phyloP scores from a whole-genome alignment of 2,888 invertebrate species.

The Lepidocyrtinus sp. region DNA sequence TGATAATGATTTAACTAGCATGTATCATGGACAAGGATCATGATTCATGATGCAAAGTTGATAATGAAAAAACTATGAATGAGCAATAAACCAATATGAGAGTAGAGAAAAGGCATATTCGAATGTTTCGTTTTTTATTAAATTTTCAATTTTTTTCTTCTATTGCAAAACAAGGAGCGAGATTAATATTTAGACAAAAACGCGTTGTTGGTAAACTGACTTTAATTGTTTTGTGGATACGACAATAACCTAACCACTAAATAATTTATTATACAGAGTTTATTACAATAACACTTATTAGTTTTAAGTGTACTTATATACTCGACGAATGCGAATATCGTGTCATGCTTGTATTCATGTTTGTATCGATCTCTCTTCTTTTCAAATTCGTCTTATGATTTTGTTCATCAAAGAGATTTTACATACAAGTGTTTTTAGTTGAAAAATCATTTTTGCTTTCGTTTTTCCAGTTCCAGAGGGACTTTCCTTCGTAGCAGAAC shows the following conservation, averaged over 20 bases:
- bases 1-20: too few relatives aligned
- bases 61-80: too few relatives aligned
- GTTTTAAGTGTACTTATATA: conserved; percentile 56
- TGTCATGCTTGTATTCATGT: conserved; percentile 43
- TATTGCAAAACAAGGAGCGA: conserved; percentile 69
- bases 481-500: background rate
- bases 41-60: too few relatives aligned
- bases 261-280: conserved; percentile 57
- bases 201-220: conserved; percentile 61
- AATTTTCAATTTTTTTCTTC: conserved; percentile 66
- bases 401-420: conserved; percentile 1
- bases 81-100: too few relatives aligned
- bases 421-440: background rate
- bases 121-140: conserved; percentile 69
- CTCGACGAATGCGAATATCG: conserved; percentile 45
- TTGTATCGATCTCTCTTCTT: background rate
- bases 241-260: conserved; percentile 36
- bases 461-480: conserved; percentile 7
- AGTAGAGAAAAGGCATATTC: conserved; percentile 33
- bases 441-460: conserved; percentile 1
- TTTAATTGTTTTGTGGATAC: conserved; percentile 46
- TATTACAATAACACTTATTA: conserved; percentile 56
- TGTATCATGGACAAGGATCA: too few relatives aligned
- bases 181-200: conserved; percentile 64
- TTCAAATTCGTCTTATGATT: background rate